Evolutionary conservation across 1,140 invertebrate species (phyloP).

Genomic region (Sipha flava): DNA sequence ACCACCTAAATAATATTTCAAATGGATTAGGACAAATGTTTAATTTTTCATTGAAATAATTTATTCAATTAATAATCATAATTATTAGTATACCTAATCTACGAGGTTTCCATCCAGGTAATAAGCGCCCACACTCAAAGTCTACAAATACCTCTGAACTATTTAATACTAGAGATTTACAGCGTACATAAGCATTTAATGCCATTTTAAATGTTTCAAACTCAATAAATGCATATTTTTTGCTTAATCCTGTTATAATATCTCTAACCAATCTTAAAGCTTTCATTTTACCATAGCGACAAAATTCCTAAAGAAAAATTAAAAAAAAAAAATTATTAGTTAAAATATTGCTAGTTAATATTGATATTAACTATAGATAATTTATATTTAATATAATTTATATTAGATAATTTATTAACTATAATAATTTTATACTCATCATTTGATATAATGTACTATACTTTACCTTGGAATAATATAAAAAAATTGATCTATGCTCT

Average conservation of each 20-base stretch:
- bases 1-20: slow-evolving; percentile 49
- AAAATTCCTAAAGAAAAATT: slow-evolving; percentile 50
- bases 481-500: no score
- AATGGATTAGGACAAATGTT: not conserved
- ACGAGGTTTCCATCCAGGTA: slow-evolving; percentile 74
- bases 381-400: no score
- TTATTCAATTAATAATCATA: not conserved
- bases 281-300: slow-evolving; percentile 57
- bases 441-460: no score
- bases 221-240: slow-evolving; percentile 79
- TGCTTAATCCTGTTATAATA: slow-evolving; percentile 71
- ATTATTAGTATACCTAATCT: slow-evolving; percentile 51
- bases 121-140: slow-evolving; percentile 48
- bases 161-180: slow-evolving; percentile 61
- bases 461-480: no score
- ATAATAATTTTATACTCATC: no score
- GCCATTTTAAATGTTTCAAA: slow-evolving; percentile 57
- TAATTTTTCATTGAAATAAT: not conserved
- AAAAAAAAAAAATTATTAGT: not conserved
- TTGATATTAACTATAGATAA: no score
- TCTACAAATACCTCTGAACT: slow-evolving; percentile 50
- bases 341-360: no score
- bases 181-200: slow-evolving; percentile 51
- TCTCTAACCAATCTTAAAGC: slow-evolving; percentile 63
- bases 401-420: no score